Evolutionary conservation across 2,888 invertebrate species (phyloP), one percentile per base, ranked within the genome.

Genomic region (Ornithoptera priamus): DNA sequence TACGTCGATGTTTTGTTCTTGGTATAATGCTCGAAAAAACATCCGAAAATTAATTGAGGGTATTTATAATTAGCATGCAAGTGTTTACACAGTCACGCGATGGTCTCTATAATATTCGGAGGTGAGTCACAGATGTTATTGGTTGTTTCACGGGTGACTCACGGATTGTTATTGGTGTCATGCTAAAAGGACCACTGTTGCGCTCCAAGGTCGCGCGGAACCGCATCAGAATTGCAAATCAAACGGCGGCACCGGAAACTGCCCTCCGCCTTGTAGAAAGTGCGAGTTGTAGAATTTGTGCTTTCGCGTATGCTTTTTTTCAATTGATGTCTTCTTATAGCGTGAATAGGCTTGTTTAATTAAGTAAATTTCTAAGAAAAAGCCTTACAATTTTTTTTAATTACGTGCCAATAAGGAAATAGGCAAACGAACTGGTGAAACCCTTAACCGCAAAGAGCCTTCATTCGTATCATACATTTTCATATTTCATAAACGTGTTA

Each of bases 231-330:
- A 67, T 84, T 85, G 69, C 69, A 69, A 69, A 69, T 69, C 65
- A 56, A 63, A 30, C n/a, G 39, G 22, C 68, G 39, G 53, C n/a
- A 60, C 46, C 65, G 53, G 69, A 56, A 65, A 56, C 42, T 24
- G 82, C 79, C 81, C 80, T 7, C 80, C 78, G 83, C 80, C 78
- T 76, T 74, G 85, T 88, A 88, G 90, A 90, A 90, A 90, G 89
- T 88, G 87, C 83, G 87, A 88, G 88, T 87, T 78, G 76, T 53
- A 15, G 39, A 56, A 46, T 58, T 62, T 84, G 82, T 84, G 83
- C 84, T 74, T 66, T 65, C 62, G 62, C 65, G 57, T 56, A 39
- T 63, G 68, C 57, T 24, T 46, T 39, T 39, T 39, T 39, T 39
- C 7, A 39, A 10, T 39, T 10, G 7, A 10, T 10, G 39, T 39